Base-by-base conservation (phyloP, 2,888 invertebrate genomes). In the Drosophila cognata region DNA sequence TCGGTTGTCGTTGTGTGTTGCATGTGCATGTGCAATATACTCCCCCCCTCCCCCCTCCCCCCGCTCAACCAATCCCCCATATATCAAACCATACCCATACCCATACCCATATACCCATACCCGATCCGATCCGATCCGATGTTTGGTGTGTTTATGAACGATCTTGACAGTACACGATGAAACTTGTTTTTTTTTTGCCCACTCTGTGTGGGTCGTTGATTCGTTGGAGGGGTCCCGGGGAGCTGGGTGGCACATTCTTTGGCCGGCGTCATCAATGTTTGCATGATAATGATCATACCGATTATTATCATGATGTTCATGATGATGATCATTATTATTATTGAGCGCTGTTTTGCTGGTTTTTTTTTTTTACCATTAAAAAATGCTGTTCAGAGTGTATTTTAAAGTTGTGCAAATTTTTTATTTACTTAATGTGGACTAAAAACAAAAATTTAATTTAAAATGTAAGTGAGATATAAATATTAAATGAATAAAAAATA, bases 261-360 rank as follows among this genome's bases (percentile, higher is more conserved):
- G 63, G 58, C 66, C 78, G 83, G 76, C 85, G 83, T 83, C 81
- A 80, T 77, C 85, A 76, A 76, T 76, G 79, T 79, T 79, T 59
- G 64, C 58, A 62, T 57, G 35, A 58, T 63, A 28, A 68, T 66
- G 31, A 70, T 57, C 48, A 74, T 21, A 18, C 21, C 8, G 33
- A 46, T 62, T 21, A 56, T 59, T 38, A 60, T 31, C 25, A 46
- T 71, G 64, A 74, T 71, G 35, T 18, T 59, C 21, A 58, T 56
- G 46, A 59, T 25, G n/a, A 52, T 74, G 58, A 71, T 73, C 62
- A 55, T 67, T 8, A 21, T 72, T 29, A 60, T 59, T 31, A 63
- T 68, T 60, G 60, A 60, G 68, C 46, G 77, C 56, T 21, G 51
- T 50, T 64, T 60, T 46, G 56, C 56, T 41, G 36, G 52, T 29